Conservation (phyloP, 1,140 invertebrate genomes). For the Lutraria rhynchaena region DNA sequence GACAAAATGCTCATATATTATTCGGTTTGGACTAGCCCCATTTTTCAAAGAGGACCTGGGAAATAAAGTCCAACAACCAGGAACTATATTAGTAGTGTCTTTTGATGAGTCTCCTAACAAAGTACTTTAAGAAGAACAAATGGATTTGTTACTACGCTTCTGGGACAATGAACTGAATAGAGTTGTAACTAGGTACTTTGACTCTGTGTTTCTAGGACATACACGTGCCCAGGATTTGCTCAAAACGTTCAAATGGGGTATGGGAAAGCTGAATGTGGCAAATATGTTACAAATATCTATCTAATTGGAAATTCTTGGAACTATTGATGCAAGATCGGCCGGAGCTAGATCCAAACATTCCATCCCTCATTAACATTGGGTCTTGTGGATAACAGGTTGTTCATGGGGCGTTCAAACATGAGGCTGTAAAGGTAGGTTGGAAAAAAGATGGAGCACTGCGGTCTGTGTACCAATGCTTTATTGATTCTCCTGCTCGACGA, state of each 20-base stretch:
- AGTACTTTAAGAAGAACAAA: constrained; percentile 60
- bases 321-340: constrained; percentile 45
- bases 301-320: constrained; percentile 67
- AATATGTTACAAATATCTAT: constrained; percentile 62
- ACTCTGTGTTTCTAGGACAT: constrained; percentile 59
- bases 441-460: constrained; percentile 36
- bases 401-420: constrained; percentile 49
- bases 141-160: constrained; percentile 63
- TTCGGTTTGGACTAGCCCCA: constrained; percentile 44
- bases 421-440: constrained; percentile 40
- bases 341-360: constrained; percentile 43
- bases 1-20: constrained; percentile 48
- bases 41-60: constrained; percentile 8
- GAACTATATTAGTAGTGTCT: constrained; percentile 52
- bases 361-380: constrained; percentile 44
- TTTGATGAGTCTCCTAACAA: constrained; percentile 65
- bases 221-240: constrained; percentile 60
- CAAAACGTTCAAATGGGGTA: constrained; percentile 40
- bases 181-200: constrained; percentile 57
- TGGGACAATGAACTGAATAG: constrained; percentile 56
- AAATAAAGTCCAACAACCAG: constrained; percentile 38
- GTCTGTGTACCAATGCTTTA: constrained; percentile 40
- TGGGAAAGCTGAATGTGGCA: constrained; percentile 32
- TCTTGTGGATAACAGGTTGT: constrained; percentile 50
- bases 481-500: constrained; percentile 83